phyloP scores from a whole-genome alignment of 2,113 vertebrate species.

The Sinocyclocheilus grahami region DNA sequence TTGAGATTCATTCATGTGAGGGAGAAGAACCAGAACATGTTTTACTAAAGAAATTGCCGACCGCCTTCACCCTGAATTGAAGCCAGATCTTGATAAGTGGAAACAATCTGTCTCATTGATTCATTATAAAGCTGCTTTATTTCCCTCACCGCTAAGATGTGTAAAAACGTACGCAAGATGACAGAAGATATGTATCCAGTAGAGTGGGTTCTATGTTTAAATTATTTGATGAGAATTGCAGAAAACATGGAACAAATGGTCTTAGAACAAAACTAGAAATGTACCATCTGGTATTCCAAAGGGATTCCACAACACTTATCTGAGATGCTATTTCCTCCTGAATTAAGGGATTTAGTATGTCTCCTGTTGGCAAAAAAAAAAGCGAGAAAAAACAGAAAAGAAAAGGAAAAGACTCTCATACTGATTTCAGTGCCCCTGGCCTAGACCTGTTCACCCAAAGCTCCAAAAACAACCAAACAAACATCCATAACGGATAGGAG shows the following conservation, averaged over 20 bases:
- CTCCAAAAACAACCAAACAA: constrained; percentile 64
- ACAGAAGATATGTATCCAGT: neutral
- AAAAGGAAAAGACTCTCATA: neutral
- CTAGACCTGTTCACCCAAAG: constrained; percentile 60
- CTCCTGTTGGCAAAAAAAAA: neutral
- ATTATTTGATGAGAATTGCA: neutral
- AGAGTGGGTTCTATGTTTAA: neutral
- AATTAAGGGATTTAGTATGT: constrained; percentile 19
- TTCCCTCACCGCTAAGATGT: neutral
- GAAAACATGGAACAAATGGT: neutral
- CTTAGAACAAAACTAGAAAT: neutral
- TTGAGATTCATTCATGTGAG: constrained; percentile 51
- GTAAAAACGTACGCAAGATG: neutral
- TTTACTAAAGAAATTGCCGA: constrained; percentile 45
- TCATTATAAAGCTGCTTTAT: constrained; percentile 31
- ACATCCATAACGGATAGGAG: constrained; percentile 52
- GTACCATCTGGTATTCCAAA: neutral
- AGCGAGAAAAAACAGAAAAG: neutral
- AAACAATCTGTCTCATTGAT: constrained; percentile 42
- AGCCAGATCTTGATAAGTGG: constrained; percentile 47
- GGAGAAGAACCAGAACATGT: constrained; percentile 43
- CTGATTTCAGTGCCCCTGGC: constrained; percentile 12
- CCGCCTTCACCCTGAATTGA: constrained; percentile 37
- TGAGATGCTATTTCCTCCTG: neutral
- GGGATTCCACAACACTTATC: neutral